Base-by-base conservation (phyloP, 2,888 invertebrate species). In the Ditylenchus weischeri region DNA sequence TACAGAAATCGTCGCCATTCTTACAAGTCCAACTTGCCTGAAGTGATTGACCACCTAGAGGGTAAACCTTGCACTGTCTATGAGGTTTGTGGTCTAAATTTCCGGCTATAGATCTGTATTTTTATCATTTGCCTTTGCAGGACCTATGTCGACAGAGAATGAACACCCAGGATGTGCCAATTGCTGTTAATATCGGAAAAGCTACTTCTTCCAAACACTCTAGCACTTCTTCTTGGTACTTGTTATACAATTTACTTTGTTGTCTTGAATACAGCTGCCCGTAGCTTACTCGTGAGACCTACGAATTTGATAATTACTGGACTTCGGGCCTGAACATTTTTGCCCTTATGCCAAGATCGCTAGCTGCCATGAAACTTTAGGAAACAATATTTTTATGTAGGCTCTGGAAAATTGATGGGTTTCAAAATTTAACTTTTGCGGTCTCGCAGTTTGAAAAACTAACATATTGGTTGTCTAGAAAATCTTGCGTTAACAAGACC, bases 91-190 rank as follows among this genome's bases (percentile, higher is more conserved):
- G 36, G 38, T 19, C 19, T 18, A 15, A 18, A 43, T 6, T 43
- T 43, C 15, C 8, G 15, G 43, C 8, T 43, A 43, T 43, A 8
- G 8, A 10, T 43, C 8, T 29, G 29, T 62, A 13, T 49, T 35
- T 23, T 68, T 18, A 62, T 59, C 35, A 47, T 35, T 29, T 58
- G 5, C 4, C 58, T 68, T 11, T 57, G 67, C 57, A 79, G 73
- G 82, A 82, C 49, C 67, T 82, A 50, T 82, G 82, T 66, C 79
- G 82, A 62, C 81, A 82, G 65, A 72, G 80, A 43, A 79, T 81
- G 72, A 69, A 60, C 50, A 57, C 62, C 29, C 69, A 72, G 51
- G 74, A 75, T n/a, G 65, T 38, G 7, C 70, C 75, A 3, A 57
- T 68, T 11, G 57, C 65, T 23, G 62, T 68, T 11, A 57, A 43